Evolutionary conservation across 2,797 vertebrate genomes (phyloP).

Genomic region (Pampus argenteus): DNA sequence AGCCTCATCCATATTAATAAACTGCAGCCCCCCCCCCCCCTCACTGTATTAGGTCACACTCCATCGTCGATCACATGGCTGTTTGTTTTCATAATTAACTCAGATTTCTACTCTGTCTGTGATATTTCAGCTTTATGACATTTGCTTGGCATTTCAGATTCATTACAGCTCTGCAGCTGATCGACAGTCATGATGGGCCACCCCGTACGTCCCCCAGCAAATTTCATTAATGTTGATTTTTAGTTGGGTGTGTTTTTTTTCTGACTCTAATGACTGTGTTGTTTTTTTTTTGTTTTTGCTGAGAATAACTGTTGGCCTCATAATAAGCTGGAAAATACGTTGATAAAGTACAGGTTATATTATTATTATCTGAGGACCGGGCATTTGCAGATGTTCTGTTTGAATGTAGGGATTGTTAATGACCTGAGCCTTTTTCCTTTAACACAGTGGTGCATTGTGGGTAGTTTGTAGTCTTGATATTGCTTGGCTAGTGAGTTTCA

Average conservation of each 20-base stretch:
- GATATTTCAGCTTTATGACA: conserved; percentile 55
- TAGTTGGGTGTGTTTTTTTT: neutral
- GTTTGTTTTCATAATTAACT: conserved; percentile 68
- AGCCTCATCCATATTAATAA: conserved; percentile 64
- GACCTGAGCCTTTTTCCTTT: too few relatives aligned
- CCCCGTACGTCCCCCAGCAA: neutral
- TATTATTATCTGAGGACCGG: too few relatives aligned
- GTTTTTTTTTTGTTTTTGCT: too few relatives aligned
- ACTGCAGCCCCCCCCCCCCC: conserved; percentile 36
- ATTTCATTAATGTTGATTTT: conserved; percentile 9
- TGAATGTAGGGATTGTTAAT: too few relatives aligned
- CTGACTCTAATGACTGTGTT: too few relatives aligned
- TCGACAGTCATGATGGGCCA: conserved; percentile 12
- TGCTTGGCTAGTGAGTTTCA: too few relatives aligned
- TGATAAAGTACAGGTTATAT: too few relatives aligned
- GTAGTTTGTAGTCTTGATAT: too few relatives aligned
- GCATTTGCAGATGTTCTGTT: too few relatives aligned
- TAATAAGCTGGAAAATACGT: too few relatives aligned
- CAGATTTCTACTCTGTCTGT: conserved; percentile 30
- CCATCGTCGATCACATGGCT: conserved; percentile 46
- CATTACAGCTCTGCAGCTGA: conserved; percentile 20
- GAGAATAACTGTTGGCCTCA: too few relatives aligned
- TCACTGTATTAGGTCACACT: conserved; percentile 46
- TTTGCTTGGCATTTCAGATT: conserved; percentile 65
- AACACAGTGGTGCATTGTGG: too few relatives aligned